Base-by-base conservation (phyloP, 2,113 vertebrate genomes). In the Pseudorectes ferrugineus region DNA sequence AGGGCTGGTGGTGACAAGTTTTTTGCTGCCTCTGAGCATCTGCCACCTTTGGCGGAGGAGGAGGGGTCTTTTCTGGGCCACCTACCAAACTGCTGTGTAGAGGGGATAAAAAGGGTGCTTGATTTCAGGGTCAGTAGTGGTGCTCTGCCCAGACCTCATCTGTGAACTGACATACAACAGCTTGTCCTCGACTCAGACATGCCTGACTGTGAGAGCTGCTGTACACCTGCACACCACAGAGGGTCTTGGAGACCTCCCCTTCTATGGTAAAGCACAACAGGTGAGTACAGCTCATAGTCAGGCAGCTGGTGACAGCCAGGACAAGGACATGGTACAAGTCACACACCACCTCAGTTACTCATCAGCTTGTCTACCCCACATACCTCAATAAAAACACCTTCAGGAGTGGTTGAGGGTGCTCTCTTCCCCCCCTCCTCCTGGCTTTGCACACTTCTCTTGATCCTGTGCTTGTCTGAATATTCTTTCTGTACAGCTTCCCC, bases 161-260 rank as follows among this genome's bases (percentile, higher is more conserved):
- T 80, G 38, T 49, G 28, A 73, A 0, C 1, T 55, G 33, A 16
- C 43, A 45, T 38, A 59, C 1, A 6, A 58, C 48, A 74, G 7
- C 23, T 82, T 57, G 42, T 58, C 49, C 46, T 86, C 0, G 0
- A 25, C 21, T 59, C 12, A 31, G 24, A 28, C 7, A 5, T 0
- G 0, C 66, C 42, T 52, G n/a, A 49, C 14, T 0, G 19, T 35
- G 61, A 74, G 35, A 75, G 42, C 80, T 91, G 35, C 68, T 61
- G 20, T 18, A 40, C 15, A 20, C 22, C 43, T 45, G 25, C 26
- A 28, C 48, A 49, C 11, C 16, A 9, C 20, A 24, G 61, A 84
- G 58, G 23, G 40, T 40, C 49, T 38, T 38, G 62, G 58, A 79
- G 35, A 73, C 45, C 33, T 70, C 42, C 15, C 15, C 18, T 73